phyloP scores from a whole-genome alignment of 92 coral and sea anemone genomes.

The Montipora capitata region DNA sequence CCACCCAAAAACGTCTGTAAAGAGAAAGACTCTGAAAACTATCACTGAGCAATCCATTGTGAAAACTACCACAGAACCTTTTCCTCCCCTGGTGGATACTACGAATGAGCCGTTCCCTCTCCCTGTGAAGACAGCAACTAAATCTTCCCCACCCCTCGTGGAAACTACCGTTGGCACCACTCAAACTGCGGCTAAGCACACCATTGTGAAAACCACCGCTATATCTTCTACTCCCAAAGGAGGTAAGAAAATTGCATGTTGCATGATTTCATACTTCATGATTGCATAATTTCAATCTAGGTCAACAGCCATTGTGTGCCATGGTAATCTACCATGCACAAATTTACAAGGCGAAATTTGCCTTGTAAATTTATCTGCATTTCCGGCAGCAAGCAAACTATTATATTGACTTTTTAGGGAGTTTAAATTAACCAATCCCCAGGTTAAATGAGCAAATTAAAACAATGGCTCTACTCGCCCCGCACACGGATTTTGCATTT shows the following conservation, averaged over 20 bases:
- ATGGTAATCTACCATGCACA: too few species aligned
- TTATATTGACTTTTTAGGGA: too few species aligned
- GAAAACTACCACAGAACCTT: background rate
- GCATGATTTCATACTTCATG: too few species aligned
- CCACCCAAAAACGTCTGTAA: background rate
- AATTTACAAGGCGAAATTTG: too few species aligned
- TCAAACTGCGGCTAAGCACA: background rate
- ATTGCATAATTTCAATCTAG: too few species aligned
- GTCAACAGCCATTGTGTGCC: too few species aligned
- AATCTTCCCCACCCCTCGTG: constrained; percentile 4
- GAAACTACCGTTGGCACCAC: background rate
- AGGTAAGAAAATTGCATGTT: constrained; percentile 7
- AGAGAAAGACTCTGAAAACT: background rate
- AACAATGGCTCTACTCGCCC: too few species aligned
- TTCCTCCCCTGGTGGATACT: constrained; percentile 9
- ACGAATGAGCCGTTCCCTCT: constrained; percentile 2
- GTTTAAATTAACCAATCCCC: too few species aligned
- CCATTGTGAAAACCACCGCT: constrained; percentile 16
- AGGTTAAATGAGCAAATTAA: too few species aligned
- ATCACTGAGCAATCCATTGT: background rate
- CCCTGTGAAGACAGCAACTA: background rate
- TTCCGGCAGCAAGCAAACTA: too few species aligned
- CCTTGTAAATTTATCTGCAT: too few species aligned
- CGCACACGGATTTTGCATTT: too few species aligned
- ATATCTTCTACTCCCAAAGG: constrained; percentile 35